Base-by-base conservation (phyloP, 2,797 vertebrate genomes). In the Acanthopagrus latus region DNA sequence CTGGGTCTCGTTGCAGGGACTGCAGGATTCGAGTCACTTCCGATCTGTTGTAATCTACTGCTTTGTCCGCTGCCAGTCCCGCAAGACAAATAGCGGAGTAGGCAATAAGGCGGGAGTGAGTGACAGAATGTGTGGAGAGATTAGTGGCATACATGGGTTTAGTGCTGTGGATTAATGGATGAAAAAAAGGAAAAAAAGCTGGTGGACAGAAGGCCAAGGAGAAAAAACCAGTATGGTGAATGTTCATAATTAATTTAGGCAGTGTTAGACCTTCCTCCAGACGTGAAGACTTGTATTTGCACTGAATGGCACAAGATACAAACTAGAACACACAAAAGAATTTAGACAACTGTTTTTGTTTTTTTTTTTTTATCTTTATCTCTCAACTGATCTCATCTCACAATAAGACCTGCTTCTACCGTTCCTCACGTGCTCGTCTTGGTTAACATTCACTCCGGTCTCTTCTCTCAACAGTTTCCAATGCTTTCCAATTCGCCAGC, bases 401-500 rank as follows among this genome's bases (percentile, higher is more conserved):
- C 29, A n/a, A n/a, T n/a, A n/a, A 44, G 17, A 25, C 33, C 52
- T 60, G 14, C 56, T 62, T 63, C 3, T 38, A 5, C 21, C 0
- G 0, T n/a, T 27, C 62, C 4, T 63, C 43, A 8, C 14, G 2
- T 59, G 14, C 13, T 56, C 12, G 17, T 54, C 43, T 65, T n/a
- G 4, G 21, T 70, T 41, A 64, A 80, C 27, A 5, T 81, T 76
- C 48, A 56, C 57, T 55, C 52, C 47, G 1, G 1, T 82, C 33
- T 78, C 74, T 48, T 88, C 17, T 89, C 55, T 81, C 41, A 62
- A 68, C 95, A 99, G 98, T 99, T 96, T 96, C 97, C 92, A 99
- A 96, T 78, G 97, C 97, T 59, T 96, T 97, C 86, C 98, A 99
- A 91, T 99, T 99, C 91, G 98, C 98, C 69, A 95, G 97, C 85